Evolutionary conservation across 1,140 invertebrate species (phyloP).

Genomic region (Limonius californicus): DNA sequence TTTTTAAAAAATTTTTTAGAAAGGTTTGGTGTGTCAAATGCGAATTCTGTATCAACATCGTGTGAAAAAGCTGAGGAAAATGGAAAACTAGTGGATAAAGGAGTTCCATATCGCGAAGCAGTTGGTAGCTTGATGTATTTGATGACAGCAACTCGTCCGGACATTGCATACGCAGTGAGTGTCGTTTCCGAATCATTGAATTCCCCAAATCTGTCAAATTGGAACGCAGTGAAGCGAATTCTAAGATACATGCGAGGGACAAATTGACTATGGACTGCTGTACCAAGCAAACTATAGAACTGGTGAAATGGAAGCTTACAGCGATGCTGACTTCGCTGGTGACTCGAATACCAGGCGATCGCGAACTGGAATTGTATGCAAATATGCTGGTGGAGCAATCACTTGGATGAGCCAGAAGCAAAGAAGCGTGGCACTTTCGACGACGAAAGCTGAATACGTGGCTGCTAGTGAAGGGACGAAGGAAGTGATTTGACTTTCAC

Average conservation of each 20-base stretch:
- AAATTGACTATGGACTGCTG: conserved; percentile 28
- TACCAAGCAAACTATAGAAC: background rate
- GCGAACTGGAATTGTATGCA: no score
- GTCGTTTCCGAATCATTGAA: conserved; percentile 40
- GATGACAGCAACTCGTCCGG: conserved; percentile 44
- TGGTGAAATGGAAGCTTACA: no score
- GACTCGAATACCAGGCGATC: no score
- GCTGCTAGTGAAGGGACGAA: background rate
- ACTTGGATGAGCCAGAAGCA: no score
- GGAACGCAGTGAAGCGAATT: conserved; percentile 33
- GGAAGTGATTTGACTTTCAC: no score
- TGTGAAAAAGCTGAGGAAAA: conserved; percentile 1
- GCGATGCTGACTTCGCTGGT: conserved; percentile 45
- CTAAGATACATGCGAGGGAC: conserved; percentile 47
- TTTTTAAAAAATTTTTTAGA: conserved; percentile 33
- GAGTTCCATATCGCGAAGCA: no score
- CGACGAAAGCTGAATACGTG: no score
- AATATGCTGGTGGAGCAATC: no score
- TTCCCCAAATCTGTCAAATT: conserved; percentile 38
- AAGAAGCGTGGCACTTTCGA: background rate
- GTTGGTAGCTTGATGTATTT: conserved; percentile 47
- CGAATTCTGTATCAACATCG: conserved; percentile 29
- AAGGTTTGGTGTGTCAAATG: conserved; percentile 34
- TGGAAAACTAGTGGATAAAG: conserved; percentile 13
- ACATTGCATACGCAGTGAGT: conserved; percentile 39